Evolutionary conservation across 1,140 invertebrate species (phyloP).

Genomic region (Drosophila mauritiana): DNA sequence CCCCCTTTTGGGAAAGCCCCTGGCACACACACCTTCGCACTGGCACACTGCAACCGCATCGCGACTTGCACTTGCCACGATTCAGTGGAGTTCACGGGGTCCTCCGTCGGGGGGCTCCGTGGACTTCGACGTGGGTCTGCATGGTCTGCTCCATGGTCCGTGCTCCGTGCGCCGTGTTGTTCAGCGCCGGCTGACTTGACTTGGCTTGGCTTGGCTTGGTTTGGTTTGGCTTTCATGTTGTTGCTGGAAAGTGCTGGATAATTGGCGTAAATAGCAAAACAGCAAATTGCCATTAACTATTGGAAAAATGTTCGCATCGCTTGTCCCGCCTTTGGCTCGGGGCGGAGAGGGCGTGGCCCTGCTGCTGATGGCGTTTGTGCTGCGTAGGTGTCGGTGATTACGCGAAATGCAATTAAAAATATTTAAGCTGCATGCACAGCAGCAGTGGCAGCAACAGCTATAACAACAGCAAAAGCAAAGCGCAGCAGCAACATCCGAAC

Average conservation of each 20-base stretch:
- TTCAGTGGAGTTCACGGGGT: constrained; percentile 28
- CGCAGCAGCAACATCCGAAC: constrained; percentile 21
- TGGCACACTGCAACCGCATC: constrained; percentile 52
- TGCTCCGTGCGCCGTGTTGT: constrained; percentile 19
- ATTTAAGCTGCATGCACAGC: constrained; percentile 69
- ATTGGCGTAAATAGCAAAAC: constrained; percentile 83
- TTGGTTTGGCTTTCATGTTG: constrained; percentile 54
- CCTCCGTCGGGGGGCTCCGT: not conserved
- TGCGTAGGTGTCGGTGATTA: constrained; percentile 78
- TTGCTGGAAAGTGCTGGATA: constrained; percentile 75
- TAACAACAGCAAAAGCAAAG: constrained; percentile 19
- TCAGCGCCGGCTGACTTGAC: constrained; percentile 36
- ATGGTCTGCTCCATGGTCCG: constrained; percentile 7
- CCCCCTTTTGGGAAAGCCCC: not conserved
- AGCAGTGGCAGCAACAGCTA: constrained; percentile 39
- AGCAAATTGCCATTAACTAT: constrained; percentile 83
- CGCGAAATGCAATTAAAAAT: constrained; percentile 82
- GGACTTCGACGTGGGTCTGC: constrained; percentile 13
- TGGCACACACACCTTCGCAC: constrained; percentile 24
- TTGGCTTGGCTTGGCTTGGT: constrained; percentile 53
- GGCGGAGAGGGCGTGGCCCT: constrained; percentile 27
- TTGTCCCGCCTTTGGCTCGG: constrained; percentile 45
- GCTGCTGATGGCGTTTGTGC: constrained; percentile 39
- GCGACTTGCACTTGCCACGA: constrained; percentile 65
- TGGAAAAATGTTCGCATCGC: constrained; percentile 77